Percentiles rank a stretch among this genome's conserved stretches.
These are phyloP conservation scores for Habropoda laboriosa DNA, from an alignment of 1,140 invertebrate species.

Conservation along the genomic window DNA sequence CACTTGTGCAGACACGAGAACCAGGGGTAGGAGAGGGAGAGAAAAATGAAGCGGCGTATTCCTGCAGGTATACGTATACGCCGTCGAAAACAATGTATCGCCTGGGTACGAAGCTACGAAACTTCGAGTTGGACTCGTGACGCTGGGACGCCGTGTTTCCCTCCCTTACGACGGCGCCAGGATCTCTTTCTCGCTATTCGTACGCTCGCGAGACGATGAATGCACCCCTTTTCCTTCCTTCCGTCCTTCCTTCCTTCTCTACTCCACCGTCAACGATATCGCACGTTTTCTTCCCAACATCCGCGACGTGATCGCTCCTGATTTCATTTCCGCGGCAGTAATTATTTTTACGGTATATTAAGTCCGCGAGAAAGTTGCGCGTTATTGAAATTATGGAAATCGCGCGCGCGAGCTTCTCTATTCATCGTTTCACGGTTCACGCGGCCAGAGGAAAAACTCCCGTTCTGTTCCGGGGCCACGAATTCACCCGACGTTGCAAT, in stretches of 20 bases:
- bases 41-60: constrained; percentile 52
- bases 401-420: not conserved
- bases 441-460: not conserved
- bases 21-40: not conserved
- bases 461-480: not conserved
- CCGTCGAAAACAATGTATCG: constrained; percentile 51
- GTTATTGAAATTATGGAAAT: constrained; percentile 43
- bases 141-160: not conserved
- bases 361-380: constrained; percentile 23
- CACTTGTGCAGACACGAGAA: constrained; percentile 22
- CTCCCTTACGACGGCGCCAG: not conserved
- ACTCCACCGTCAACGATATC: not conserved
- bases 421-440: constrained; percentile 25
- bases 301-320: constrained; percentile 6
- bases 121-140: constrained; percentile 24
- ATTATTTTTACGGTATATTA: constrained; percentile 48
- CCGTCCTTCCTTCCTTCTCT: not conserved
- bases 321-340: constrained; percentile 37
- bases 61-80: not conserved
- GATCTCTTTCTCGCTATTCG: constrained; percentile 1
- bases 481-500: constrained; percentile 2
- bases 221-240: not conserved
- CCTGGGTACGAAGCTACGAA: not conserved
- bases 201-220: not conserved
- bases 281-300: not conserved